These are phyloP conservation scores for Cariama cristata DNA, from an alignment of 2,113 vertebrate species.

Conservation along the genomic window DNA sequence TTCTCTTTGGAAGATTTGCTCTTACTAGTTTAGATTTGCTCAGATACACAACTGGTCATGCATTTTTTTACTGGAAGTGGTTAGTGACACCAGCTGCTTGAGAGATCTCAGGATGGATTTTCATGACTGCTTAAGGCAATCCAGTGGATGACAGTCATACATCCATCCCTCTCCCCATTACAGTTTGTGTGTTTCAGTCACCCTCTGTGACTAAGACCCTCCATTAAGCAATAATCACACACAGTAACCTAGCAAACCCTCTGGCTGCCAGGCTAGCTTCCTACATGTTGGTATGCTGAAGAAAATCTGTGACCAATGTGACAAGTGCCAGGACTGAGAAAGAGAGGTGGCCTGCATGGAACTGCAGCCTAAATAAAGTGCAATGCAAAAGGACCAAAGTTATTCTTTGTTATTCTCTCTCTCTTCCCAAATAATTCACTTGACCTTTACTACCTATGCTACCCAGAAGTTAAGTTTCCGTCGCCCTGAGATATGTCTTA, in stretches of 20 bases:
- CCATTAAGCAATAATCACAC: not conserved
- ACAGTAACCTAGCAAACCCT: not conserved
- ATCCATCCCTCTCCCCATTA: not conserved
- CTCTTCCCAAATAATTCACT: not conserved
- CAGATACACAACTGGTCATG: not conserved
- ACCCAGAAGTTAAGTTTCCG: not conserved
- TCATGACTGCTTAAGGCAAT: not conserved
- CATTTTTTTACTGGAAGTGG: not conserved
- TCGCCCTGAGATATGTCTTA: not conserved
- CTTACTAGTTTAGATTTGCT: not conserved
- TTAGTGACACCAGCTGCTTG: not conserved
- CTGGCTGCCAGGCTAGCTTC: not conserved
- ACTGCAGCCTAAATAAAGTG: not conserved
- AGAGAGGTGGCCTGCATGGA: not conserved
- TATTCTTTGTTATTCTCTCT: not conserved
- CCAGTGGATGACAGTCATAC: not conserved
- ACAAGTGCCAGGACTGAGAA: not conserved
- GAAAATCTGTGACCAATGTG: not conserved
- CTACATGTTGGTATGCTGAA: not conserved
- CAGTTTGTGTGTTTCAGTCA: not conserved
- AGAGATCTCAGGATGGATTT: not conserved
- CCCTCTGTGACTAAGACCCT: not conserved
- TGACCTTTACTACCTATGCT: not conserved
- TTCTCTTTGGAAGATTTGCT: not conserved
- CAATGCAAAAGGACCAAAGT: not conserved